Conservation (phyloP, 1,140 invertebrate genomes). For the Belonocnema kinseyi region DNA sequence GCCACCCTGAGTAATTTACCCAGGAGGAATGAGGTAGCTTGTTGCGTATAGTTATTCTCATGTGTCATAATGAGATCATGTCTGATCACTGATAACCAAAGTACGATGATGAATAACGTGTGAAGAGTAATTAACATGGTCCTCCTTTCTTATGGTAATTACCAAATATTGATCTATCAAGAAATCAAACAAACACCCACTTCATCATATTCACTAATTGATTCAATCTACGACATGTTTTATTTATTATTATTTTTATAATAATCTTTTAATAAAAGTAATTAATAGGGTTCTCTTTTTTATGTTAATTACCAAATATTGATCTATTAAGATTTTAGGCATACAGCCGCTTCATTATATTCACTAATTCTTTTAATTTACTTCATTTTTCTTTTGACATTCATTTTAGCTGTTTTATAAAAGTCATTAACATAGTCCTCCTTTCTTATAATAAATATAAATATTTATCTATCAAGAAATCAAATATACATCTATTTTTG, state of each 20-base stretch:
- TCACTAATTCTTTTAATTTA: too few relatives aligned
- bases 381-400: too few relatives aligned
- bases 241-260: neutral
- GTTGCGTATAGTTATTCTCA: neutral
- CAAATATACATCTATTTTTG: too few relatives aligned
- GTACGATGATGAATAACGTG: conserved; percentile 24
- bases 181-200: neutral
- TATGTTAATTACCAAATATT: too few relatives aligned
- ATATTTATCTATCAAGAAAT: conserved; percentile 1
- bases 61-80: conserved; percentile 9
- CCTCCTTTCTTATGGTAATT: neutral
- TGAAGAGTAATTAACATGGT: conserved; percentile 14
- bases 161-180: conserved; percentile 7
- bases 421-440: neutral
- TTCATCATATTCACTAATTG: neutral
- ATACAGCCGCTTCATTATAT: too few relatives aligned
- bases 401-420: neutral
- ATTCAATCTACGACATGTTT: neutral
- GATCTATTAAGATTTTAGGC: too few relatives aligned
- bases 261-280: too few relatives aligned
- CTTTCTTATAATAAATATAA: neutral
- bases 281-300: too few relatives aligned
- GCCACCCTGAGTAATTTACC: conserved; percentile 14
- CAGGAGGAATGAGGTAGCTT: conserved; percentile 16
- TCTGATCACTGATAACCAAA: neutral